These are phyloP conservation scores for Gymnogyps californianus DNA, from an alignment of 2,113 vertebrate species.

Conservation along the genomic window DNA sequence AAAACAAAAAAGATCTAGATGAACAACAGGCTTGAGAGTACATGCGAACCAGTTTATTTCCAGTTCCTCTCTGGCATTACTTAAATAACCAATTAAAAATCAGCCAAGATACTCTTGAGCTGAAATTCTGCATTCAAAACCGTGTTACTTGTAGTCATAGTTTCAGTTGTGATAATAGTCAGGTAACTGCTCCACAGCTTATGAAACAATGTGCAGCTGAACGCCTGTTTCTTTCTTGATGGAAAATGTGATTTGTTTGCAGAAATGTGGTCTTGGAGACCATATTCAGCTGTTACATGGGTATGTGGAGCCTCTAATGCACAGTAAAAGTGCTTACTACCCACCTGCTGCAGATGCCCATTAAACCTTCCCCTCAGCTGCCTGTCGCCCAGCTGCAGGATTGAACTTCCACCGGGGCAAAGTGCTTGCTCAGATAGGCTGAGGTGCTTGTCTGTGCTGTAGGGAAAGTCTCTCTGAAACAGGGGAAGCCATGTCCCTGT, in stretches of 20 bases:
- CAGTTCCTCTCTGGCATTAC: background rate
- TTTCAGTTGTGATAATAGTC: background rate
- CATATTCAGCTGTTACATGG: background rate
- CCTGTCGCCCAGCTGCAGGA: background rate
- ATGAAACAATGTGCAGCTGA: background rate
- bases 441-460: accelerated
- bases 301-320: background rate
- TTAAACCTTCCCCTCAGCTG: background rate
- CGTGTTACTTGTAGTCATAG: background rate
- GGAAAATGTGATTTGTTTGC: background rate
- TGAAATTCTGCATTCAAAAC: background rate
- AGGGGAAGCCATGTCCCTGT: background rate
- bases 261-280: background rate
- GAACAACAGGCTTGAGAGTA: background rate
- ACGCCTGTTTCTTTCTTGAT: background rate
- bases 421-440: background rate
- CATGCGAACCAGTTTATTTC: background rate
- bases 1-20: background rate
- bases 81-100: background rate
- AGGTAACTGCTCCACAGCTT: background rate
- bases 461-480: background rate
- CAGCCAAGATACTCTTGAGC: background rate
- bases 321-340: background rate
- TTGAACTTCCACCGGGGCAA: background rate
- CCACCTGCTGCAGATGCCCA: background rate